Percentiles rank a stretch among this genome's conserved stretches.
Conservation (phyloP, 1,140 invertebrate species). For the Drosophila elegans region DNA sequence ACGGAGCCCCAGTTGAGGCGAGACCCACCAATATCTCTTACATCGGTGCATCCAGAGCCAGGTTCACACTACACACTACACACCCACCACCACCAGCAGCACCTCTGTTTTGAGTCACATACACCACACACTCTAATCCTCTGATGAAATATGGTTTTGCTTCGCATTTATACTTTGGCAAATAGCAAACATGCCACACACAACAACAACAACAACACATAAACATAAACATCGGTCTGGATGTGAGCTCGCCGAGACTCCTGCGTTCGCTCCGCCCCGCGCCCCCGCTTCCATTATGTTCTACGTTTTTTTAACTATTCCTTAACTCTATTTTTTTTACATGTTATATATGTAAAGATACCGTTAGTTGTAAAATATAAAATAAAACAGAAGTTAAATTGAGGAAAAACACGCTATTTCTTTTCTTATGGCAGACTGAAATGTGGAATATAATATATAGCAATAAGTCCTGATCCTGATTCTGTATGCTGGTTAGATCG, state of each 20-base stretch:
- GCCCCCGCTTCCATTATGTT: conserved; percentile 48
- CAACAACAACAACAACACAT: conserved; percentile 1
- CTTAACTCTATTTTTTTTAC: conserved; percentile 80
- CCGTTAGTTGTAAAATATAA: conserved; percentile 75
- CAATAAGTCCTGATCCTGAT: too few relatives aligned
- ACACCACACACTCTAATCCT: conserved; percentile 29
- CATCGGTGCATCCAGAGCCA: conserved; percentile 41
- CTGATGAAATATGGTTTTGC: conserved; percentile 41
- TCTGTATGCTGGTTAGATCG: too few relatives aligned
- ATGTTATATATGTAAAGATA: conserved; percentile 85
- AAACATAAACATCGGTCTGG: conserved; percentile 20
- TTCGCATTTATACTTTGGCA: conserved; percentile 71
- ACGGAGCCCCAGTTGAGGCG: conserved; percentile 2
- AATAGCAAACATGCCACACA: neutral
- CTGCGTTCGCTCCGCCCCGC: neutral
- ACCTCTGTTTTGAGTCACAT: neutral
- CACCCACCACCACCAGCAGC: too few relatives aligned
- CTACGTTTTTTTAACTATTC: conserved; percentile 75
- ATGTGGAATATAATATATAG: too few relatives aligned
- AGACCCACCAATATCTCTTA: conserved; percentile 47
- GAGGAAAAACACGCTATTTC: conserved; percentile 1
- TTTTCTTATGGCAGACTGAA: neutral
- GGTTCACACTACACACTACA: neutral
- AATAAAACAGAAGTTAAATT: conserved; percentile 44
- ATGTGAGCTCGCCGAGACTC: conserved; percentile 7